Evolutionary conservation across 2,113 vertebrate genomes (phyloP), one percentile per base, ranked within the genome.

Genomic region (Hymenochirus boettgeri): DNA sequence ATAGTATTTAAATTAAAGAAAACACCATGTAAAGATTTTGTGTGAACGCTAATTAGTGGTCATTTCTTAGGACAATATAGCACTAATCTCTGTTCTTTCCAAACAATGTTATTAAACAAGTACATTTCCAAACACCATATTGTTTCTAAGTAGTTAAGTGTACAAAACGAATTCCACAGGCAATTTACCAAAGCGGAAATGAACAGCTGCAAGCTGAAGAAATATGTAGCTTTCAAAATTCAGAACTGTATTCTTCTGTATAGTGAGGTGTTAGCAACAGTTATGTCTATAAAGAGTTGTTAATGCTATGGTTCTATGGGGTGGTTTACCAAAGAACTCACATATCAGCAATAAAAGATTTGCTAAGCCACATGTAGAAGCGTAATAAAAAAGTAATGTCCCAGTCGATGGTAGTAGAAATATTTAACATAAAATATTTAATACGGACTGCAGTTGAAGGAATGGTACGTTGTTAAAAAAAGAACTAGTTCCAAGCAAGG

Each of bases 281-380:
- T 60, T 53, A 45, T 27, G 45, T 56, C 65, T 53, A 51, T 67
- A 67, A 67, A 67, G 65, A 67, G 65, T 57, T 67, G 65, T 59
- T 67, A 67, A 67, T 67, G 65, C 65, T 67, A 58, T 53, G 52
- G 65, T 67, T 67, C 59, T 67, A 67, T 53, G 33, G 65, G 65
- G 65, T 67, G 65, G 57, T 67, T 67, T 67, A 67, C 65, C 65
- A 67, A 67, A 60, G 65, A 67, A 67, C 65, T 67, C 65, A 60
- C 65, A 67, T 67, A 67, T 67, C 65, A 59, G 65, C 65, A 60
- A 67, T 67, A 67, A 67, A 67, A 42, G 60, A 45, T 53, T 67
- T 29, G 57, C 57, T 67, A 67, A 67, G 65, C 65, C 65, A 67
- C 56, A 45, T 60, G 65, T 60, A 67, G 65, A 60, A 67, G 56